Base-by-base conservation (phyloP, 1,140 invertebrate genomes). In the Dendroctonus valens region DNA sequence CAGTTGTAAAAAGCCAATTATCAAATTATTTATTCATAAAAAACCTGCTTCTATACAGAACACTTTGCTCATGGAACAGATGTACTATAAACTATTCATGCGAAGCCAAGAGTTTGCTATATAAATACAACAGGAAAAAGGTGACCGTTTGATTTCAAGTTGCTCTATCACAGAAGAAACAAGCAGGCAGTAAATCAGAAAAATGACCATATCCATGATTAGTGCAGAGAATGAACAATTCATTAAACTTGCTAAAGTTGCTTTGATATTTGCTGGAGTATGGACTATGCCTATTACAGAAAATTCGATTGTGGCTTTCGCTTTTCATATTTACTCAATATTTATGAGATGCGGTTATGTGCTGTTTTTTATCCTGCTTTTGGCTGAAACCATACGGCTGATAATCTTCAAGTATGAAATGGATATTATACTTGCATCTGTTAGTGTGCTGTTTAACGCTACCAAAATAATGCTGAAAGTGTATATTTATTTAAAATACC, bases 391-490 rank as follows among this genome's bases (percentile, higher is more conserved):
- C 6, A 44, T 64, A 7, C 61, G 61, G 5, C 55, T 64, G 38
- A 46, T 64, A 5, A n/a, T 55, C 6, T 39, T 38, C 6, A 37
- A 46, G 6, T 64, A 64, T 55, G 61, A 64, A 6, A 9, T 64
- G 40, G 6, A 8, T 6, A 5, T 55, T 8, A 64, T 64, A n/a
- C 8, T 57, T 64, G 9, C 51, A 11, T 46, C 15, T 55, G 7
- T 55, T n/a, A 41, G 61, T 9, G 61, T 64, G 8, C 40, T 64
- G 9, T 15, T 55, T 12, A 64, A 64, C 39, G 61, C 51, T 12
- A 48, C 51, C 9, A 64, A 64, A 55, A 64, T 64, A 6, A 7
- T 12, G 5, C 14, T 57, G 7, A 64, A 64, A 55, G 14, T 64
- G n/a, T 9, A 54, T 9, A 54, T 64, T 26, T 64, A 26, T 39